Evolutionary conservation across 2,888 invertebrate species (phyloP), one percentile per base, ranked within the genome.

Genomic region (Calliphora vomitoria): DNA sequence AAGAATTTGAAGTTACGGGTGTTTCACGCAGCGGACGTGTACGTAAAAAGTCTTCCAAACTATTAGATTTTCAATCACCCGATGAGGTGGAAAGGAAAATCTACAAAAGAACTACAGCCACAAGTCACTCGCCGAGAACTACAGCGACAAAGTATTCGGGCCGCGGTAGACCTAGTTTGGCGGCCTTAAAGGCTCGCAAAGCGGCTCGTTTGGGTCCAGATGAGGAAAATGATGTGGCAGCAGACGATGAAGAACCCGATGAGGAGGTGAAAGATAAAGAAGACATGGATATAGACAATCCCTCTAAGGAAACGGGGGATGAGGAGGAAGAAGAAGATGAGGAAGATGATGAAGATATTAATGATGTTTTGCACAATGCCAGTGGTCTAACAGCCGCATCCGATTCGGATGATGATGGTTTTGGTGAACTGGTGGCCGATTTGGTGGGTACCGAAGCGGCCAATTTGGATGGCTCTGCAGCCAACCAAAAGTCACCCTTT

Each of bases 21-120:
- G 96, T 98, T 58, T 98, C 98, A 3, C 95, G 98, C 83, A 98
- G 98, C 90, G 98, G 98, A 31, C 95, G 98, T 82, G 98, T 98
- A 0, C 95, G 98, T 80, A 99, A 99, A 94, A 99, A 98, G 94
- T 98, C 98, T 20, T 98, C 98, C 0, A 98, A 99, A 93, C 94
- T 99, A 62, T 96, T 98, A 94, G 99, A 98, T 93, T 99, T 98
- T 94, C 97, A 98, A 92, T 97, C 97, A 0, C 97, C 97, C 0
- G 98, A 98, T 92, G 98, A 98, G 91, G 96, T 97, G 74, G 97
- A 94, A 64, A 91, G 93, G 55, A 92, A 91, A 81, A 64, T 87
- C 3, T 87, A 79, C 47, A 87, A 87, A 85, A 82, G 85, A 58
- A 60, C 85, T 11, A 85, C 85, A 8, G 55, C 82, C n/a, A 55